A percentile compares a stretch with the other conserved stretches of the same genome.
phyloP scores from a whole-genome alignment of 92 coral and sea anemone genomes.

The Actinernus sp. region DNA sequence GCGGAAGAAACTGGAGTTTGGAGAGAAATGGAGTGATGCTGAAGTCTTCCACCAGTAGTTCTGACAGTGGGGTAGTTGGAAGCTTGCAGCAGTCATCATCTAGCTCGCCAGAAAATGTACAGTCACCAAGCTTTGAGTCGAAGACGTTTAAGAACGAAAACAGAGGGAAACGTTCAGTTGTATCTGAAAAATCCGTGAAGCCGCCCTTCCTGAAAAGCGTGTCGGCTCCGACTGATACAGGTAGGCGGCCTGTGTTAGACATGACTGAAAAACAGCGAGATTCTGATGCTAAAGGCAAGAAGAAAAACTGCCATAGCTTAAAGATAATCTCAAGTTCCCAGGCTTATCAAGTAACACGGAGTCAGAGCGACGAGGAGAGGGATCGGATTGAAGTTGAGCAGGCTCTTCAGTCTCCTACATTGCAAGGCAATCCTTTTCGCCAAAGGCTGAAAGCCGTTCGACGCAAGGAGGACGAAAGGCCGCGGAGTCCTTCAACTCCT shows the following conservation, averaged over 20 bases:
- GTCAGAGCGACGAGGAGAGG: constrained; percentile 3
- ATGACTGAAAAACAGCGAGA: no score
- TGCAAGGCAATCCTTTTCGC: constrained; percentile 55
- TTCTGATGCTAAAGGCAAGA: neutral
- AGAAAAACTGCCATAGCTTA: neutral
- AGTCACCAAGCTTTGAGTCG: constrained; percentile 8
- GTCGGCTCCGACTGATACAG: constrained; percentile 60
- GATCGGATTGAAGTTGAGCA: constrained; percentile 24
- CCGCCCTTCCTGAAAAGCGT: constrained; percentile 39
- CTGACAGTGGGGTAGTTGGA: constrained; percentile 4
- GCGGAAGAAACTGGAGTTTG: no score
- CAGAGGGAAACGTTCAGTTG: constrained; percentile 7
- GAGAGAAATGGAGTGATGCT: no score
- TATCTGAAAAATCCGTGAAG: no score
- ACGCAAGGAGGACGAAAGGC: constrained; percentile 44
- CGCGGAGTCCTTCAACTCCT: constrained; percentile 66
- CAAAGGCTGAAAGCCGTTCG: constrained; percentile 47
- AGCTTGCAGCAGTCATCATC: neutral
- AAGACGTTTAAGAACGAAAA: constrained; percentile 2
- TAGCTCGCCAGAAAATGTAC: no score
- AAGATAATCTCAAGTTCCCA: no score
- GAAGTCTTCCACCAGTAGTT: constrained; percentile 24
- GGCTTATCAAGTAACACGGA: no score
- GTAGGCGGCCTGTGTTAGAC: no score
- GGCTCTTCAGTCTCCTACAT: constrained; percentile 64